Conservation (phyloP, 2,113 vertebrate genomes). For the Solea solea region DNA sequence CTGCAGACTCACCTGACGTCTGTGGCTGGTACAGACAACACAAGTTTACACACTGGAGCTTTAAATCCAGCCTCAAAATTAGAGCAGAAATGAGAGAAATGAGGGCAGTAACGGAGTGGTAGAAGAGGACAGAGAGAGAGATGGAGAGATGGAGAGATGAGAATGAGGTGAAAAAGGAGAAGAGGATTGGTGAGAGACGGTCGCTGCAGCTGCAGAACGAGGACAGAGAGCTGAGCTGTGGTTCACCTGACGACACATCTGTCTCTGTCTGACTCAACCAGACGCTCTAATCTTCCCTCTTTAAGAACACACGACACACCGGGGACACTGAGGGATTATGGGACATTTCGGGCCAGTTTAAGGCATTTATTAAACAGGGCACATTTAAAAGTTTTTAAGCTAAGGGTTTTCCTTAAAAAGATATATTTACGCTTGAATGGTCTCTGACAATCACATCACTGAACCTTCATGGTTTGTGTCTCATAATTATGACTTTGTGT, state of each 20-base stretch:
- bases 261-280: conserved; percentile 43
- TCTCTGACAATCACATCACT: neutral
- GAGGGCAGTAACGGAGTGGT: conserved; percentile 14
- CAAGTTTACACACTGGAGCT: neutral
- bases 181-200: neutral
- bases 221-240: conserved; percentile 41
- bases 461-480: too few species aligned
- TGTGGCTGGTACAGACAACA: neutral
- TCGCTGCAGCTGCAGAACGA: conserved; percentile 16
- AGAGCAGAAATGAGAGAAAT: neutral
- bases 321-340: conserved; percentile 18
- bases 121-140: conserved; percentile 15
- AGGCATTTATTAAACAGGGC: neutral
- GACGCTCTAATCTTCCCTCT: conserved; percentile 47
- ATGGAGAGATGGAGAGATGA: neutral
- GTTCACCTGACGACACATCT: conserved; percentile 66
- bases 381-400: neutral
- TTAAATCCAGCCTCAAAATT: neutral
- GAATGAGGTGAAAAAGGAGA: neutral
- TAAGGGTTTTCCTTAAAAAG: neutral
- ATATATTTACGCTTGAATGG: neutral
- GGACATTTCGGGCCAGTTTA: neutral
- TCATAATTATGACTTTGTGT: too few species aligned
- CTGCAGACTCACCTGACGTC: too few species aligned
- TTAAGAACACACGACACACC: conserved; percentile 20